These are phyloP conservation scores for Scyliorhinus canicula DNA, from an alignment of 2,797 vertebrate genomes.

Conservation along the genomic window DNA sequence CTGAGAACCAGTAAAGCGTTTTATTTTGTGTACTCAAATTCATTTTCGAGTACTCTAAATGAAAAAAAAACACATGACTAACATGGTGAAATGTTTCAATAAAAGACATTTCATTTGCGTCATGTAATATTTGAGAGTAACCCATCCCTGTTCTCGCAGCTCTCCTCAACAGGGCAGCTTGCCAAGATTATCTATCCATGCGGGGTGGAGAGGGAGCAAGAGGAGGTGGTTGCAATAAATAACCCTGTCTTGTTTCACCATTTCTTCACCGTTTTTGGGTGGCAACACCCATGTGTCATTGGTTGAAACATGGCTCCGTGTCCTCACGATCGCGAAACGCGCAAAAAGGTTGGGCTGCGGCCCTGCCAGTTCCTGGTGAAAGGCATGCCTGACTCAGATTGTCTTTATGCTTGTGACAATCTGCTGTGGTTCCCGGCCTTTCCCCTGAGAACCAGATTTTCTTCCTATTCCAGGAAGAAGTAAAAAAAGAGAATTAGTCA, in stretches of 20 bases:
- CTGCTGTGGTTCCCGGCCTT: too few relatives aligned
- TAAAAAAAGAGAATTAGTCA: background rate
- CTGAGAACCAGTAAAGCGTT: too few relatives aligned
- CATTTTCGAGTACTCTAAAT: too few relatives aligned
- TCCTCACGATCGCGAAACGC: background rate
- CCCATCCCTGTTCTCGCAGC: background rate
- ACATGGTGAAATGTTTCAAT: background rate
- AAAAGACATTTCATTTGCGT: background rate
- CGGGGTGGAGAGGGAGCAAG: background rate
- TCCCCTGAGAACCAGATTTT: background rate
- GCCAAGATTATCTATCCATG: background rate
- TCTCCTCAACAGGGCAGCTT: background rate
- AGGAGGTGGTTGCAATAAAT: background rate
- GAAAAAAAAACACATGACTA: background rate
- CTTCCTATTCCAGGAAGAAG: background rate
- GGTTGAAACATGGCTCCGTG: background rate
- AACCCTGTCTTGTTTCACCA: background rate
- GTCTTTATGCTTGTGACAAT: background rate
- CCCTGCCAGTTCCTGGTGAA: background rate
- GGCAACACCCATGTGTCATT: background rate
- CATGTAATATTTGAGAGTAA: background rate
- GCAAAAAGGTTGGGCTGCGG: background rate
- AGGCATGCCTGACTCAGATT: background rate
- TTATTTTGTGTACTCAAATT: too few relatives aligned
- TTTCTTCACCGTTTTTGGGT: background rate